Conservation (phyloP, 2,888 invertebrate species). For the Platycheirus albimanus region DNA sequence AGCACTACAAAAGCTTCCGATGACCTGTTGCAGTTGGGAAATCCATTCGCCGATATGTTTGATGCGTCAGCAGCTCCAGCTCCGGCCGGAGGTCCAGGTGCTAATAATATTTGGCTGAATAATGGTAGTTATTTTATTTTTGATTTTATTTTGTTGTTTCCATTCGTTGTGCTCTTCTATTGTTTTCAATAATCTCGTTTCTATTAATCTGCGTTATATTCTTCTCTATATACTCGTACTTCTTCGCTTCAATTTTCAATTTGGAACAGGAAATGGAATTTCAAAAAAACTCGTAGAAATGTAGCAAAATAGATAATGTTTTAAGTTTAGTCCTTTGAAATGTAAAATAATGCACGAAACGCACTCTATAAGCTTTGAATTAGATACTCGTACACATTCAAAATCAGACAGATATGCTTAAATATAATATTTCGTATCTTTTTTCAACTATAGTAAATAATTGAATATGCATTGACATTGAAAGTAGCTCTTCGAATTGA, state of each 20-base stretch:
- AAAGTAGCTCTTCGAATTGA: too few relatives aligned
- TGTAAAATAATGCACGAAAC: neutral
- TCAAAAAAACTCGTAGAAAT: neutral
- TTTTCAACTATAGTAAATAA: too few relatives aligned
- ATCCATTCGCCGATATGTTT: slow-evolving; percentile 95
- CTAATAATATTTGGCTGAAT: slow-evolving; percentile 84
- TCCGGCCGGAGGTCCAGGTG: slow-evolving; percentile 80
- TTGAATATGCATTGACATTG: too few relatives aligned
- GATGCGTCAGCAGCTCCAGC: slow-evolving; percentile 88
- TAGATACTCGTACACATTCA: too few relatives aligned
- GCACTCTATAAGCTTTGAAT: neutral
- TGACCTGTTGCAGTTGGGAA: slow-evolving; percentile 93
- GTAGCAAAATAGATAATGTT: neutral
- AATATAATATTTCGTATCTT: too few relatives aligned
- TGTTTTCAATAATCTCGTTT: slow-evolving; percentile 32
- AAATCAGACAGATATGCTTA: too few relatives aligned
- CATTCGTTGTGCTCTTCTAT: slow-evolving; percentile 37
- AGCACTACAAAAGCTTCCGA: slow-evolving; percentile 90
- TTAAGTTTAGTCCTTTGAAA: neutral
- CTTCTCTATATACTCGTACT: neutral
- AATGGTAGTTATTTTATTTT: slow-evolving; percentile 83
- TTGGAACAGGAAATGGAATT: slow-evolving; percentile 1
- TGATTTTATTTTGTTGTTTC: slow-evolving; percentile 73
- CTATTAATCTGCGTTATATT: neutral
- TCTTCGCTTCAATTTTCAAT: slow-evolving; percentile 24